Evolutionary conservation across 2,888 invertebrate species (phyloP), one percentile per base, ranked within the genome.

Genomic region (Agrochola litura): DNA sequence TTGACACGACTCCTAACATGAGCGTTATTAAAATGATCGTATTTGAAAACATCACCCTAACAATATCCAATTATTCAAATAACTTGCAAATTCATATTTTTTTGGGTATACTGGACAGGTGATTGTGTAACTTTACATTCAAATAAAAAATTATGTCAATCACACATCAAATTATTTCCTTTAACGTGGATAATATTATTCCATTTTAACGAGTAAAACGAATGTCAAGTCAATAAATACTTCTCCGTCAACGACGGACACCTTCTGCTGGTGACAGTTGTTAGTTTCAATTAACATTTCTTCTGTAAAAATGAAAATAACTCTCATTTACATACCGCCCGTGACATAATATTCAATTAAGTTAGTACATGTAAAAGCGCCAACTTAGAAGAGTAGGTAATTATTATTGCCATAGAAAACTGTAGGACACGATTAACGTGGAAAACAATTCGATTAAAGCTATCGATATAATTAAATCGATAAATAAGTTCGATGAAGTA

Each of bases 151-250:
- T 67, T 87, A 88, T 85, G 92, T 89, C 91, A 91, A 91, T 92
- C 92, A 91, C 90, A 90, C 89, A 90, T 91, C 90, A 92, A 90
- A 90, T 86, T 91, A 89, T 90, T 89, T 73, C 90, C 89, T 87
- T 90, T 83, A 85, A 72, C 52, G 89, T 78, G 52, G 67, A 73
- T 90, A 89, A 90, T 86, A 82, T 84, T 90, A 92, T 92, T 88
- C 91, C 79, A 75, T 85, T 90, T 89, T 91, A 91, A 91, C 87
- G 92, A 91, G 92, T 88, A 81, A 83, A 84, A 88, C 81, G 81
- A 88, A 86, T 86, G 84, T 82, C 87, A 88, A 79, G 74, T 73
- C 77, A 78, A 86, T 86, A 88, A 86, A 89, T 89, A 86, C 67
- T 86, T 77, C 79, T 72, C 69, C 75, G 78, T 80, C 82, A 84